Percentiles rank a stretch among this genome's conserved stretches.
phyloP scores from a whole-genome alignment of 2,797 vertebrate genomes.

The Vipera latastei region DNA sequence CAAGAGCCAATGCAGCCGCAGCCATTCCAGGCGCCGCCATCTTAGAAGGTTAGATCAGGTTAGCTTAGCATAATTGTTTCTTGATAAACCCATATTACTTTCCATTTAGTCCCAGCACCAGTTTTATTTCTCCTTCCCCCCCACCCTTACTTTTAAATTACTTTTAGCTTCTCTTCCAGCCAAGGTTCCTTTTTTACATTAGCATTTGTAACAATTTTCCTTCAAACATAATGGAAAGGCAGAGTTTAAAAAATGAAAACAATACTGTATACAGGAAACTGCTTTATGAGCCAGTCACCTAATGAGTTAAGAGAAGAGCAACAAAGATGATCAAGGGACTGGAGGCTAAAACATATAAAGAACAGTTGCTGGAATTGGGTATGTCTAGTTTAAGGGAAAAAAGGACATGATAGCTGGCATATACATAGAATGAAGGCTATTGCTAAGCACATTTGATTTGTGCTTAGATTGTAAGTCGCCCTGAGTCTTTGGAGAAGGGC shows the following conservation, averaged over 20 bases:
- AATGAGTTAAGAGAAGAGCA: neutral
- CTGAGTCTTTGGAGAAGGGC: no score
- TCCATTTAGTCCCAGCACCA: neutral
- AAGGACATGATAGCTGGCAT: no score
- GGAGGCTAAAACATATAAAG: no score
- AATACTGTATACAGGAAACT: no score
- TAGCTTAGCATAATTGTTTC: neutral
- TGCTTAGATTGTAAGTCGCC: no score
- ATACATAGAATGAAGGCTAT: no score
- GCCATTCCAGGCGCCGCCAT: no score
- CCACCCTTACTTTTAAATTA: neutral
- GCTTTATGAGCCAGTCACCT: neutral
- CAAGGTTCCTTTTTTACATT: neutral
- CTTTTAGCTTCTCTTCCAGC: neutral
- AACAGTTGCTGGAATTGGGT: no score
- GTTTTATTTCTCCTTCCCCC: neutral
- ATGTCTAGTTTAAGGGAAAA: no score
- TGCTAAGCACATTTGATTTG: no score
- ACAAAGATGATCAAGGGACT: no score
- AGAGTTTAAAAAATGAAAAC: neutral
- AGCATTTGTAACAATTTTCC: neutral
- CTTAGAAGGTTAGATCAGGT: neutral
- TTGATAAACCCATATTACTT: neutral
- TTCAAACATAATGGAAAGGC: neutral
- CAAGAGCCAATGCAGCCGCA: no score